These are phyloP conservation scores for Paedocypris sp. DNA, from an alignment of 2,113 vertebrate species.

Conservation along the genomic window DNA sequence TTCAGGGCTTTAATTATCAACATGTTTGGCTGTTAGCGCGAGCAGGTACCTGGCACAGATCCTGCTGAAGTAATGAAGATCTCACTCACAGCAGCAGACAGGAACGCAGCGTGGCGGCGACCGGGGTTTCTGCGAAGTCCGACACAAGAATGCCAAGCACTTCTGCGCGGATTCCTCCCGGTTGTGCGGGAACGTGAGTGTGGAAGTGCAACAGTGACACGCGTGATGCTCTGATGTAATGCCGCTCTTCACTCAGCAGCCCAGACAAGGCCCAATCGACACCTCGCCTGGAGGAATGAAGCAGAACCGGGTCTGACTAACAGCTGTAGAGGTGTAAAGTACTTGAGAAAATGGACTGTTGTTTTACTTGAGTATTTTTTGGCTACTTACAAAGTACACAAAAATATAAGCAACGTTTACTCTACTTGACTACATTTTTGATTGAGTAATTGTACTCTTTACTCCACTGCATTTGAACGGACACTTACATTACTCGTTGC, in stretches of 20 bases:
- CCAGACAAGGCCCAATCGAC: slow-evolving; percentile 47
- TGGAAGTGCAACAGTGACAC: slow-evolving; percentile 13
- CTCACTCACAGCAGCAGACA: slow-evolving; percentile 41
- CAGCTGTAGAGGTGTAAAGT: slow-evolving; percentile 58
- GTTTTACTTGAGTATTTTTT: no score
- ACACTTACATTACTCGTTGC: no score
- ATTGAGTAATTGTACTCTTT: no score
- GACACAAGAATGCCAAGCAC: slow-evolving; percentile 55
- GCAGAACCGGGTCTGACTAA: slow-evolving; percentile 61
- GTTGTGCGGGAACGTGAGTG: slow-evolving; percentile 37
- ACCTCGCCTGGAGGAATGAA: slow-evolving; percentile 61
- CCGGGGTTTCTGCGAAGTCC: slow-evolving; percentile 61
- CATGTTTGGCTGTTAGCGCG: slow-evolving; percentile 40
- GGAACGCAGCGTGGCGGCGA: slow-evolving; percentile 41
- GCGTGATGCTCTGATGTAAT: slow-evolving; percentile 27
- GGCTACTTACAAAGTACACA: no score
- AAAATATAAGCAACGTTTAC: no score
- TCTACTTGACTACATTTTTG: no score
- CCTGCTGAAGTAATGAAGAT: slow-evolving; percentile 43
- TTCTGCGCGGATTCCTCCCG: slow-evolving; percentile 60
- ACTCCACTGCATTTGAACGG: no score
- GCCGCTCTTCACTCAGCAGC: slow-evolving; percentile 33
- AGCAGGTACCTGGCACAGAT: slow-evolving; percentile 38
- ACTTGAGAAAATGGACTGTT: no score
- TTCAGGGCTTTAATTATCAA: slow-evolving; percentile 45